Base-by-base conservation (phyloP, 2,797 vertebrate species). In the Hydrophis major region DNA sequence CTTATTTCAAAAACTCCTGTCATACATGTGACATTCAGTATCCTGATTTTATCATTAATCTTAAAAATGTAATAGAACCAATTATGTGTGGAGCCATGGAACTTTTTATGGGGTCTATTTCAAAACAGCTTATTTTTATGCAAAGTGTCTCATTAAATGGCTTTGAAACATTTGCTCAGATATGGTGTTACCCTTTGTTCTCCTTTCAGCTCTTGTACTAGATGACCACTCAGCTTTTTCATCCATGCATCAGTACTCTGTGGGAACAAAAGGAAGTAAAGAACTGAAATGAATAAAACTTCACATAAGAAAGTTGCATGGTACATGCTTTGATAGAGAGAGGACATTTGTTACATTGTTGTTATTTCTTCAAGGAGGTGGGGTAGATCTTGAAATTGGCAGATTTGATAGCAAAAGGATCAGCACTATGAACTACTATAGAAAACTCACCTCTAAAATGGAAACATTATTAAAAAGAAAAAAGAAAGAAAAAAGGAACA, bases 91-190 rank as follows among this genome's bases (percentile, higher is more conserved):
- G 87, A 74, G n/a, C 47, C 4, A 93, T 25, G 87, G 92, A 93
- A 94, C 16, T 86, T 92, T 32, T 4, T n/a, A 89, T 0, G 0
- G 50, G 93, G 4, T 42, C n/a, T 60, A 0, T 93, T 95, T 95
- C 89, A 91, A 93, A 95, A 32, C 37, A 87, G 0, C 0, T 92
- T 3, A 20, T 94, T 94, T 95, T 94, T 93, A 93, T 94, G 90
- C 4, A 4, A 4, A 95, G 53, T 90, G 42, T 18, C 50, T 96
- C 87, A 95, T 96, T 95, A 95, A 96, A 94, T 55, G 11, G 0
- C 93, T 95, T 95, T 95, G 66, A 94, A 6, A 92, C 37, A 87
- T 25, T 95, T 91, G 66, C 28, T 94, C 16, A 22, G 94, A 6
- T 92, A 90, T 93, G 83, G 88, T 57, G 90, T 18, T 13, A 25